phyloP scores from a whole-genome alignment of 2,888 invertebrate genomes.

The Luperina testacea region DNA sequence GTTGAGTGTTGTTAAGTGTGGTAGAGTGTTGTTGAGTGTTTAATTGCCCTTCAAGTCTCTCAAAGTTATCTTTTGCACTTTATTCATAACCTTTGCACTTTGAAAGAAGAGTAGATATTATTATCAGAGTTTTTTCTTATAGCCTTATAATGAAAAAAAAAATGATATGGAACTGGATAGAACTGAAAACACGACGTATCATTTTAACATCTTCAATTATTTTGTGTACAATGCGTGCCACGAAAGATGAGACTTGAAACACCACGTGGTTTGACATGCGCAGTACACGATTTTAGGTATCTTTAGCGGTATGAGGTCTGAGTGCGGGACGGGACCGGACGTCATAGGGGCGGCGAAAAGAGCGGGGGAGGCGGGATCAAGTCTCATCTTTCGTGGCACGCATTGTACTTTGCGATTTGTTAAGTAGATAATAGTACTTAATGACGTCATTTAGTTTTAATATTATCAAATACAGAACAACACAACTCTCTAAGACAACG shows the following conservation, averaged over 20 bases:
- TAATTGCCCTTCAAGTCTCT: constrained; percentile 4
- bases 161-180: not conserved
- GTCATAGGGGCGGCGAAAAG: too few relatives aligned
- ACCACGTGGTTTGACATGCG: too few relatives aligned
- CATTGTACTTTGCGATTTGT: not conserved
- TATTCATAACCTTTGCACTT: constrained; percentile 35
- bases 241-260: too few relatives aligned
- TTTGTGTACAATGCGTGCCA: too few relatives aligned
- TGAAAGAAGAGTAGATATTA: not conserved
- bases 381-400: too few relatives aligned
- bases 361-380: too few relatives aligned
- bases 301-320: too few relatives aligned
- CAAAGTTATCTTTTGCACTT: not conserved
- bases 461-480: constrained; percentile 17
- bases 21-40: too few relatives aligned
- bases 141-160: constrained; percentile 1
- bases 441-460: constrained; percentile 9
- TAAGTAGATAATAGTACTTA: not conserved
- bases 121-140: not conserved
- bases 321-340: too few relatives aligned
- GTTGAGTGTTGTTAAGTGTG: too few relatives aligned
- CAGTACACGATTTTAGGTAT: too few relatives aligned
- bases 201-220: not conserved
- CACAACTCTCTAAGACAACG: too few relatives aligned
- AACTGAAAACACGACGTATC: constrained; percentile 1